Percentiles rank a stretch among this genome's conserved stretches.
phyloP scores from a whole-genome alignment of 2,888 invertebrate species.

The Pollenia angustigena region DNA sequence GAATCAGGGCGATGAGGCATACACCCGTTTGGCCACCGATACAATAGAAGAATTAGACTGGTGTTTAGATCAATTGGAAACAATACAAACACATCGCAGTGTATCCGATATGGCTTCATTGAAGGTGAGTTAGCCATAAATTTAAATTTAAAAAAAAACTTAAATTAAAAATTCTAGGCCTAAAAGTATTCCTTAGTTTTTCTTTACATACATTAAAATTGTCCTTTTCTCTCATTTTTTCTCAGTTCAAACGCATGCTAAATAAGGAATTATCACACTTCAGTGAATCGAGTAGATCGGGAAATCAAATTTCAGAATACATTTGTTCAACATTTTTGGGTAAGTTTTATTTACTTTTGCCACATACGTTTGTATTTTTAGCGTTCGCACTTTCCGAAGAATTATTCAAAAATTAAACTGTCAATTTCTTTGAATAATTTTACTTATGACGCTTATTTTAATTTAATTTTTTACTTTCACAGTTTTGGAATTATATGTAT shows the following conservation, averaged over 20 bases:
- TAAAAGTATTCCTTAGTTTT: constrained; percentile 6
- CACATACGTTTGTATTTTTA: too few species aligned
- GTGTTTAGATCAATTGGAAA: constrained; percentile 99
- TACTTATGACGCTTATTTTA: too few species aligned
- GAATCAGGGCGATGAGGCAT: constrained; percentile 90
- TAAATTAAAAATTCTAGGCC: neutral
- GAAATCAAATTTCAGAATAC: constrained; percentile 99
- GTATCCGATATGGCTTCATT: constrained; percentile 99
- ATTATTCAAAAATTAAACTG: too few species aligned
- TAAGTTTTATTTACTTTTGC: constrained; percentile 86
- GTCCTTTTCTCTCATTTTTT: neutral
- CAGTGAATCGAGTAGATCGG: constrained; percentile 99
- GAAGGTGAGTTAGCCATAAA: constrained; percentile 89
- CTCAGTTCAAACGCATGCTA: constrained; percentile 99
- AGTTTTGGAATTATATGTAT: too few species aligned
- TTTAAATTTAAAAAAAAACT: constrained; percentile 66
- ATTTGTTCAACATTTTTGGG: constrained; percentile 99
- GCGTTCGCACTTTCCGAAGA: neutral
- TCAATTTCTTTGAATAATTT: too few species aligned
- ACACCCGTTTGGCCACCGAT: constrained; percentile 96
- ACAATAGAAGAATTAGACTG: constrained; percentile 99
- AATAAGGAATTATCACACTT: constrained; percentile 99
- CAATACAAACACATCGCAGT: constrained; percentile 99
- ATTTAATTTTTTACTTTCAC: too few species aligned
- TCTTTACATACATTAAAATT: neutral